Evolutionary conservation across 1,140 invertebrate species (phyloP).

Genomic region (Aphaenogaster floridana): DNA sequence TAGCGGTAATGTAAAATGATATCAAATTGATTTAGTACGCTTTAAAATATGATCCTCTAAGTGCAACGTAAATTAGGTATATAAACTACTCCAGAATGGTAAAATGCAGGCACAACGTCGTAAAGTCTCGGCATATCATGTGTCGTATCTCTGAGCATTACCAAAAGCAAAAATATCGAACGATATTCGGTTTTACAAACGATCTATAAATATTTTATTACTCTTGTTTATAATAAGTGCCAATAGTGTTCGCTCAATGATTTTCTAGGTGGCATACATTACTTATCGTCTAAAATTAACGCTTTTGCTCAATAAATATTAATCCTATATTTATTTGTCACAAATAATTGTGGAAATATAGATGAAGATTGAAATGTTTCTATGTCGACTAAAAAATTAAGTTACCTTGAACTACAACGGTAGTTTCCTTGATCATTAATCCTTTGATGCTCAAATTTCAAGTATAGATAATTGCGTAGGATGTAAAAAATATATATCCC

Average conservation of each 20-base stretch:
- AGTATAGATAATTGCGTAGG: neutral
- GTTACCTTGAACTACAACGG: neutral
- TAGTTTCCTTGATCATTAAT: neutral
- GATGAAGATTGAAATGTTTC: neutral
- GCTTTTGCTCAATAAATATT: neutral
- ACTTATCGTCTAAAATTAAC: conserved; percentile 28
- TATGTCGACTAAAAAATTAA: neutral
- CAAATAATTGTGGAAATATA: neutral
- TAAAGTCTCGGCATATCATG: conserved; percentile 28
- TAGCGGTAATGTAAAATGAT: neutral
- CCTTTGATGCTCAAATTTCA: neutral
- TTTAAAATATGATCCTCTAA: conserved; percentile 26
- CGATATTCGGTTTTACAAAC: conserved; percentile 31
- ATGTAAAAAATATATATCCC: neutral
- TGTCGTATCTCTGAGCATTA: conserved; percentile 22
- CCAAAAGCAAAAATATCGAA: conserved; percentile 4
- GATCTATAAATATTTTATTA: conserved; percentile 42
- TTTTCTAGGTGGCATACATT: conserved; percentile 29
- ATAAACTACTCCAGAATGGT: conserved; percentile 39
- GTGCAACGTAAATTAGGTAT: conserved; percentile 34
- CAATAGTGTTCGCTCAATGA: conserved; percentile 20
- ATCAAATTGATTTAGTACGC: conserved; percentile 54
- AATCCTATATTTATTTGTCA: neutral
- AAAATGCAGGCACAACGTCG: conserved; percentile 15
- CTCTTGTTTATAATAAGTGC: neutral